These are phyloP conservation scores for Heloderma charlesbogerti DNA, from an alignment of 2,113 vertebrate genomes.

Conservation along the genomic window DNA sequence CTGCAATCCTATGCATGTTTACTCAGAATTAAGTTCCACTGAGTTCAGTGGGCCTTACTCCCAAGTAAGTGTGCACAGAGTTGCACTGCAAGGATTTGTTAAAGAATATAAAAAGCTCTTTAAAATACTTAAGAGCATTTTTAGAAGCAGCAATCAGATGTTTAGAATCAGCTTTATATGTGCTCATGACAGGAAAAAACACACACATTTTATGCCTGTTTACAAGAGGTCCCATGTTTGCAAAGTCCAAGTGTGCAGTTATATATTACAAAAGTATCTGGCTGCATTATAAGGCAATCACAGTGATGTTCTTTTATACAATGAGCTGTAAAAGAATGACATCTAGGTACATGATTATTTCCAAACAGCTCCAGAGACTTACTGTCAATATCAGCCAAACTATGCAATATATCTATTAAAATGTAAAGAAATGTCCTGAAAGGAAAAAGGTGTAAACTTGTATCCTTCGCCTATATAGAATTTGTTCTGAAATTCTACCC, in stretches of 20 bases:
- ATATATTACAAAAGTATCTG: slow-evolving; percentile 77
- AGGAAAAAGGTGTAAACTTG: slow-evolving; percentile 94
- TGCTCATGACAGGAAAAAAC: slow-evolving; percentile 65
- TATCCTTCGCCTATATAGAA: slow-evolving; percentile 93
- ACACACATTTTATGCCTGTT: slow-evolving; percentile 54
- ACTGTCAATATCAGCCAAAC: slow-evolving; percentile 53
- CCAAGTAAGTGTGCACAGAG: not conserved
- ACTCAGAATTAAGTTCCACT: not conserved
- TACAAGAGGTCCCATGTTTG: slow-evolving; percentile 70
- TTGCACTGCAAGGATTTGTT: not conserved
- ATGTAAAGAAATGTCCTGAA: slow-evolving; percentile 87
- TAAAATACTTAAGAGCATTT: not conserved
- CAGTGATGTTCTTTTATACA: slow-evolving; percentile 71
- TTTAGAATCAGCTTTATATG: slow-evolving; percentile 57
- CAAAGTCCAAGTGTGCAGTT: slow-evolving; percentile 52
- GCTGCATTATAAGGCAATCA: slow-evolving; percentile 84
- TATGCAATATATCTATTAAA: slow-evolving; percentile 83
- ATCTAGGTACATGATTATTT: slow-evolving; percentile 63
- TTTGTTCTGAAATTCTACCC: slow-evolving; percentile 99
- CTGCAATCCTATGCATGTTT: not conserved
- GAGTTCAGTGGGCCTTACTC: not conserved
- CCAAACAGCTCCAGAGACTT: slow-evolving; percentile 55
- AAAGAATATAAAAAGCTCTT: slow-evolving; percentile 54
- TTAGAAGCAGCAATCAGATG: slow-evolving; percentile 47
- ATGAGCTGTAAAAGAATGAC: slow-evolving; percentile 45